These are phyloP conservation scores for Eudyptes chrysolophus DNA, from an alignment of 2,113 vertebrate species.

Conservation along the genomic window DNA sequence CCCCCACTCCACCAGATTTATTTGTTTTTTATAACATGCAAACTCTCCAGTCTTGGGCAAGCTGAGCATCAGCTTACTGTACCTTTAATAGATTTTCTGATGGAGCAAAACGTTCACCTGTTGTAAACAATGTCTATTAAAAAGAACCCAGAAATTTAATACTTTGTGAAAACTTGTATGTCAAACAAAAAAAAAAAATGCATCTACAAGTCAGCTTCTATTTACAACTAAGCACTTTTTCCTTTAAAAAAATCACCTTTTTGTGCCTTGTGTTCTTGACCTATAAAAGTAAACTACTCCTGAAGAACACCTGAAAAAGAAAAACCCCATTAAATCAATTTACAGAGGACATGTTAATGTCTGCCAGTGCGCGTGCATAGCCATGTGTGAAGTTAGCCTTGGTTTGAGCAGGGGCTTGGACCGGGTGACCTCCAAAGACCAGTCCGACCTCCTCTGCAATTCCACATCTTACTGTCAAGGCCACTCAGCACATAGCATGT, in stretches of 20 bases:
- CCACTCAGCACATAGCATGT: neutral
- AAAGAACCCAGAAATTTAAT: neutral
- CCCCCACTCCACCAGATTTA: accelerated
- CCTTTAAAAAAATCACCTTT: neutral
- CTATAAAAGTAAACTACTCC: neutral
- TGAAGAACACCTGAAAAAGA: neutral
- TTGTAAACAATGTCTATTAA: conserved; percentile 50
- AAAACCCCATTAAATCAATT: neutral
- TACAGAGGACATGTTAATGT: neutral
- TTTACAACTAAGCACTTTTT: neutral
- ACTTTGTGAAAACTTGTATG: neutral
- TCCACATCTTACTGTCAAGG: neutral
- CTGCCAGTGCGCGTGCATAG: accelerated
- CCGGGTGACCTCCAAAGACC: neutral
- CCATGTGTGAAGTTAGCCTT: neutral
- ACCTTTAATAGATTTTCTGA: conserved; percentile 66
- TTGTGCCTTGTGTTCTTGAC: neutral
- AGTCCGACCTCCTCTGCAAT: neutral
- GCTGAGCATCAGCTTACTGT: neutral
- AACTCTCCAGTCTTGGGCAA: neutral
- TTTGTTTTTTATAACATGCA: neutral
- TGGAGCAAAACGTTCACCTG: conserved; percentile 48
- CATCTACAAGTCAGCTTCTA: neutral
- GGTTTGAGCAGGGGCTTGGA: neutral
- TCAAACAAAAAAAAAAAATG: neutral